These are phyloP conservation scores for Cremastinae sp. DNA, from an alignment of 2,888 invertebrate species.

Conservation along the genomic window DNA sequence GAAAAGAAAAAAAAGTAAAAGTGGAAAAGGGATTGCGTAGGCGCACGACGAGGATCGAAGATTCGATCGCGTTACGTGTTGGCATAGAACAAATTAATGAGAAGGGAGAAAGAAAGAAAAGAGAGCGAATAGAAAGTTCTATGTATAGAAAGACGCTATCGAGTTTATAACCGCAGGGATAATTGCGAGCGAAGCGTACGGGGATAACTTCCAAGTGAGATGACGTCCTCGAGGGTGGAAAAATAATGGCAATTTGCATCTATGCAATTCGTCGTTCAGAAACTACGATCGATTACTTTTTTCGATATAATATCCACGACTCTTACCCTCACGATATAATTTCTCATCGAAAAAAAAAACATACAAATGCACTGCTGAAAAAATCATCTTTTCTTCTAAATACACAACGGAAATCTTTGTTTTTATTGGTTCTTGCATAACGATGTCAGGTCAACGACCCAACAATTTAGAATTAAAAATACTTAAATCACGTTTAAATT, in stretches of 20 bases:
- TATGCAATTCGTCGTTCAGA: conserved; percentile 38
- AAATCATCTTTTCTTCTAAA: too few species aligned
- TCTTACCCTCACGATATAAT: too few species aligned
- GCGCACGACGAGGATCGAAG: conserved; percentile 30
- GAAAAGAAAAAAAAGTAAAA: conserved; percentile 2
- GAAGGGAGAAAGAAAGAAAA: conserved; percentile 61
- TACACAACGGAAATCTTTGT: too few species aligned
- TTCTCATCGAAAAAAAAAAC: too few species aligned
- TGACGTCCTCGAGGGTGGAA: conserved; percentile 38
- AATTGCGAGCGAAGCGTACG: conserved; percentile 70
- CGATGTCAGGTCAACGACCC: too few species aligned
- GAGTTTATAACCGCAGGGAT: conserved; percentile 69
- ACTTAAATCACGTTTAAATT: too few species aligned
- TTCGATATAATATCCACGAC: too few species aligned
- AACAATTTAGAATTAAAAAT: too few species aligned
- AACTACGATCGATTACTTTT: not conserved
- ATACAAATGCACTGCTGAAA: too few species aligned
- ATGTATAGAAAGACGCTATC: conserved; percentile 73
- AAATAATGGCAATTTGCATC: conserved; percentile 58
- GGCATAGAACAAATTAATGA: conserved; percentile 72
- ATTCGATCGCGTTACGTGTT: conserved; percentile 57
- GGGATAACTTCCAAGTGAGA: conserved; percentile 56
- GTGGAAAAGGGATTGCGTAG: conserved; percentile 18
- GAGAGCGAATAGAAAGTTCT: conserved; percentile 64
- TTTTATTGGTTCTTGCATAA: too few species aligned